Percentiles rank a stretch among this genome's conserved stretches.
Conservation (phyloP, 2,113 vertebrate genomes). For the Megaceryle maxima region DNA sequence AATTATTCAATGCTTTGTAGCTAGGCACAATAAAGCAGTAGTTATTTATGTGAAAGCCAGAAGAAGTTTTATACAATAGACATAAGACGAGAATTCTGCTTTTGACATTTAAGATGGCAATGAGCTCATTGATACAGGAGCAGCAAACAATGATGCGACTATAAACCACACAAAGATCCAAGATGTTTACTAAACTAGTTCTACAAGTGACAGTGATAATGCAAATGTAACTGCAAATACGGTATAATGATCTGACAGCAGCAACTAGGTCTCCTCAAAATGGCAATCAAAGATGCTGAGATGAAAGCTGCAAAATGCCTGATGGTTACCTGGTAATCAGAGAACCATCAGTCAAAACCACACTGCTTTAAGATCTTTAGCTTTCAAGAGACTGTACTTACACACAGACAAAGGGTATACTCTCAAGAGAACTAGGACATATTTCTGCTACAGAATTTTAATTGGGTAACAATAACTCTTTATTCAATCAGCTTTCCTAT, state of each 20-base stretch:
- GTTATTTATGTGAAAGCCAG: background rate
- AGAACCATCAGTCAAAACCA: background rate
- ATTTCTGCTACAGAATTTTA: background rate
- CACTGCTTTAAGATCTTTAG: background rate
- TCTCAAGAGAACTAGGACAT: background rate
- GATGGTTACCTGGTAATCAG: background rate
- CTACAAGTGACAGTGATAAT: background rate
- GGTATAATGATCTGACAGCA: background rate
- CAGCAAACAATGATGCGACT: background rate
- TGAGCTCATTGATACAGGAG: background rate
- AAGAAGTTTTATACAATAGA: background rate
- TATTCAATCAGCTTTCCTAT: background rate
- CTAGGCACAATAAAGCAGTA: background rate
- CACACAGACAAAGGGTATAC: accelerated
- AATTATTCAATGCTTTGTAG: constrained; percentile 7
- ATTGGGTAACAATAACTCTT: background rate
- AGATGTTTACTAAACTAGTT: background rate
- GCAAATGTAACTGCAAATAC: background rate
- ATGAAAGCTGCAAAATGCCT: constrained; percentile 1
- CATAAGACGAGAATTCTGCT: background rate
- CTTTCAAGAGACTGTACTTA: background rate
- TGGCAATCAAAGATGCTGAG: background rate
- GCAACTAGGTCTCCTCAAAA: background rate
- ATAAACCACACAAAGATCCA: background rate
- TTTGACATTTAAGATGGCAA: background rate